Conservation (phyloP, 1,140 invertebrate species). For the Melitaea cinxia region DNA sequence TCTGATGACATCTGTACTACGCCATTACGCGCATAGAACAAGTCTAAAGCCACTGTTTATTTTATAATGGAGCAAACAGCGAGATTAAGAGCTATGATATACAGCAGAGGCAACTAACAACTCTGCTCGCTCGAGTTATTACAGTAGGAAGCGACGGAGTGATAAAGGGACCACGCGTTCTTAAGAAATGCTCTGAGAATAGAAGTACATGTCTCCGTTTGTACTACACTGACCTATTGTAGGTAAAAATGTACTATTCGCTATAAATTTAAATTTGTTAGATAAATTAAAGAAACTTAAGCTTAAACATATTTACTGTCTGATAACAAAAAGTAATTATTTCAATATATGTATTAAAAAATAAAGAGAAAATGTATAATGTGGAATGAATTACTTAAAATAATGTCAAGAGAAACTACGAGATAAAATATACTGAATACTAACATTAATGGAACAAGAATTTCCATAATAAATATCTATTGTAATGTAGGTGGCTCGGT, state of each 20-base stretch:
- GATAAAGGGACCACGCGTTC: slow-evolving; percentile 33
- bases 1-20: slow-evolving; percentile 11
- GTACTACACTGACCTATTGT: too few species aligned
- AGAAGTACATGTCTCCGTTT: too few species aligned
- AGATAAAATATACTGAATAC: too few species aligned
- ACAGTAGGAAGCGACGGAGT: slow-evolving; percentile 37
- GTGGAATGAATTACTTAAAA: too few species aligned
- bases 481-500: neutral
- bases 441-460: neutral
- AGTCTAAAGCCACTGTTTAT: slow-evolving; percentile 42
- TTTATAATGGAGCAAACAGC: slow-evolving; percentile 39
- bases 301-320: too few species aligned
- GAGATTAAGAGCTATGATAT: slow-evolving; percentile 55
- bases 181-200: neutral
- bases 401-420: too few species aligned
- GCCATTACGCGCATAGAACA: slow-evolving; percentile 29
- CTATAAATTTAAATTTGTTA: too few species aligned
- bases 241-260: too few species aligned
- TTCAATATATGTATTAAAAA: too few species aligned
- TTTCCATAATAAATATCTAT: neutral
- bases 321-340: too few species aligned
- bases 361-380: too few species aligned
- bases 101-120: slow-evolving; percentile 42
- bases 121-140: slow-evolving; percentile 38
- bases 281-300: too few species aligned